Base-by-base conservation (phyloP, 2,113 vertebrate genomes). In the Platichthys flesus region DNA sequence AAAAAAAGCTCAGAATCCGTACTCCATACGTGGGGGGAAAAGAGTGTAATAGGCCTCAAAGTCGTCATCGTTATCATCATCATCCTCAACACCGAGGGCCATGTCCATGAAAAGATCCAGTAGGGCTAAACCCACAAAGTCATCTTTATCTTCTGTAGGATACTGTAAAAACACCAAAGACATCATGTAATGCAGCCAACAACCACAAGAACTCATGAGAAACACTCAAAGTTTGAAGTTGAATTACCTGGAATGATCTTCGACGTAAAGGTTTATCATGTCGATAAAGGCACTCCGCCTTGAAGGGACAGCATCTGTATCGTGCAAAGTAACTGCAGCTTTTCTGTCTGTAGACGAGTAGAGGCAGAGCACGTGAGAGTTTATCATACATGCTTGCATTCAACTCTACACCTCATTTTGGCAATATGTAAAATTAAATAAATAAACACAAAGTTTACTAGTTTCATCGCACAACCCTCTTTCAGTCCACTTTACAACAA, bases 261-360 rank as follows among this genome's bases (percentile, higher is more conserved):
- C 9, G 49, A 66, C 51, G 80, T 51, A 58, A 20, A 21, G 57
- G 58, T 75, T 67, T 78, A 35, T 54, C 51, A 21, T 97, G 95
- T 28, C 91, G 89, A 86, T 96, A 97, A 82, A 97, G 96, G 64
- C 96, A 97, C 67, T 97, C 96, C 0, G 94, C 93, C 75, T 94
- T 94, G 88, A 97, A 98, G 0, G 97, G 97, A 80, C 97, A 98
- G 73, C 15, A 85, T 71, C 95, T 93, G 0, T 74, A 89, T 63
- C 66, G 90, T 10, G 88, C 9, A 26, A 95, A 98, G 88, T 96
- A 96, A 57, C 78, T 91, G 88, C 96, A 99, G 13, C 67, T 92
- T 88, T 94, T 96, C 89, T 95, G 96, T 81, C 96, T 98, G 65
- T 0, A 35, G 51, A 54, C 5, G 3, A 67, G 21, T 42, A 1